Evolutionary conservation across 1,140 invertebrate genomes (phyloP), one percentile per base, ranked within the genome.

Genomic region (Heliconius hewitsoni): DNA sequence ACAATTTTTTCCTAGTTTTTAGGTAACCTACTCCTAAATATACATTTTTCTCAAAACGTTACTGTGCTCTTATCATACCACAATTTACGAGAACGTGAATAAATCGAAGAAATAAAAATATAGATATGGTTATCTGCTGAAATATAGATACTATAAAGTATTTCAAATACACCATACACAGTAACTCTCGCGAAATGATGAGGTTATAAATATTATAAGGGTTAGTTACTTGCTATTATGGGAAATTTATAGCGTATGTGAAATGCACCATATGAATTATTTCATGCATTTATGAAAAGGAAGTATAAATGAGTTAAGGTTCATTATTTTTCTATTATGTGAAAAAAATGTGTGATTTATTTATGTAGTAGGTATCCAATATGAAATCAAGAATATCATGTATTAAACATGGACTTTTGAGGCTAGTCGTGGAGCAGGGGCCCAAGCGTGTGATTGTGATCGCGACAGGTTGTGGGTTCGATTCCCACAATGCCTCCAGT

Each of bases 71-170:
- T 66, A 66, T 66, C 23, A 13, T 13, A 66, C 13, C 9, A 66
- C 85, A 90, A 88, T 90, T 90, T 92, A 93, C 91, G 87, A 88
- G 85, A 81, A 89, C 89, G 91, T 89, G 91, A 93, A 92, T 91
- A 91, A 91, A 93, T 93, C 89, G 89, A 89, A 89, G 86, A 90
- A 86, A 89, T 90, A 86, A 86, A 60, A 39, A 88, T 83, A 84
- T 30, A 85, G 85, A 79, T 86, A 78, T 85, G 84, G 87, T 90
- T 90, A 89, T 90, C 90, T 90, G 73, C 74, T 82, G 84, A 89
- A 86, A 90, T 89, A 91, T 92, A 85, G 89, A 81, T 84, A 85
- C 83, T 87, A 91, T 91, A 91, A 91, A 88, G 83, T 82, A 89
- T 85, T 82, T 80, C 81, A 83, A 86, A 78, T 78, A 81, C 78